phyloP scores from a whole-genome alignment of 1,140 invertebrate genomes.

The Nasonia longicornis region DNA sequence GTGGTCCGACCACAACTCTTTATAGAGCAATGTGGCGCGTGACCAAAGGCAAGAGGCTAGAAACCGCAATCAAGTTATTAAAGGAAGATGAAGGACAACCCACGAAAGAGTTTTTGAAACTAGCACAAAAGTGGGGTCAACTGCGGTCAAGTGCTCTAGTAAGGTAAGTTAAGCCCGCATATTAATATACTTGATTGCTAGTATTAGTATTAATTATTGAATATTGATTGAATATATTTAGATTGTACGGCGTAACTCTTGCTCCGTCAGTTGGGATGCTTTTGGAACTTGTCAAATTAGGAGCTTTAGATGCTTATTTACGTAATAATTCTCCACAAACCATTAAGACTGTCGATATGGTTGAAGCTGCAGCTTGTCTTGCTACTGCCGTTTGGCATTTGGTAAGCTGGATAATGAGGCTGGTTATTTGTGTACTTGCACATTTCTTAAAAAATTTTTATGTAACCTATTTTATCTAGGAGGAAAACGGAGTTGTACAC shows the following conservation, averaged over 20 bases:
- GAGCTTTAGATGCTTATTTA: slow-evolving; percentile 83
- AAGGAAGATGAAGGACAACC: slow-evolving; percentile 72
- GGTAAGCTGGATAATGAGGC: slow-evolving; percentile 63
- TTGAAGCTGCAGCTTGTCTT: slow-evolving; percentile 81
- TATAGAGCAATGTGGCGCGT: slow-evolving; percentile 67
- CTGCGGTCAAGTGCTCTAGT: slow-evolving; percentile 81
- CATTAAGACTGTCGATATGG: slow-evolving; percentile 78
- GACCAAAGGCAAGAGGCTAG: slow-evolving; percentile 77
- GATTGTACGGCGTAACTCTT: slow-evolving; percentile 81
- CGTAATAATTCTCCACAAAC: slow-evolving; percentile 61
- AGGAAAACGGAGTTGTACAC: slow-evolving; percentile 84
- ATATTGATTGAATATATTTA: slow-evolving; percentile 62
- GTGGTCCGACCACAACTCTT: slow-evolving; percentile 55
- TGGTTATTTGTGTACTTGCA: not conserved
- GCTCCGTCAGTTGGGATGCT: slow-evolving; percentile 82
- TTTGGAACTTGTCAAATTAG: slow-evolving; percentile 82
- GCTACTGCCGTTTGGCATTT: slow-evolving; percentile 86
- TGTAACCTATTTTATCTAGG: slow-evolving; percentile 62
- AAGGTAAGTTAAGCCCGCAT: slow-evolving; percentile 55
- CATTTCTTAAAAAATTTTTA: slow-evolving; percentile 42
- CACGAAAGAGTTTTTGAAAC: slow-evolving; percentile 79
- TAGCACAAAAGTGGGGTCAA: slow-evolving; percentile 81
- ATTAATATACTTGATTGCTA: not conserved
- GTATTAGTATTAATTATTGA: not conserved
- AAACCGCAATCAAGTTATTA: slow-evolving; percentile 81